Base-by-base conservation (phyloP, 2,113 vertebrate species). In the Trematocara variabile region DNA sequence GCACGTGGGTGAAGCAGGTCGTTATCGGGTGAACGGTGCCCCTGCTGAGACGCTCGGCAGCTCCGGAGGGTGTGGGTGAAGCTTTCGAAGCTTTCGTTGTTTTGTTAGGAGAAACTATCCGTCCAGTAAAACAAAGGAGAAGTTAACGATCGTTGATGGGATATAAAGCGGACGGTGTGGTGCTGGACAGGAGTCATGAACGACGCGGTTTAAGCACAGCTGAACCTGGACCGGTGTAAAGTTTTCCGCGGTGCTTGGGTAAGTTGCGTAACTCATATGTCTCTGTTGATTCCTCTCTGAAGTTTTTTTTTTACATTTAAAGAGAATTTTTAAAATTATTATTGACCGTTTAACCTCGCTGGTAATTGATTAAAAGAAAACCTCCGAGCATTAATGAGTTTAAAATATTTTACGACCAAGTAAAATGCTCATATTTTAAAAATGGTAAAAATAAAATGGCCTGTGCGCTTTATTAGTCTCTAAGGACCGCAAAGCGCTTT, bases 241-340 rank as follows among this genome's bases (percentile, higher is more conserved):
- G 78, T 30, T 50, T 75, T 75, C 0, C 70, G 1, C 25, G 10
- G 44, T 2, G 70, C 70, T 50, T 48, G 10, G 82, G 92, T 93
- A 22, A 84, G 90, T 77, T 77, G 39, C 52, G 8, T 28, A 25
- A 44, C 37, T 25, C n/a, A 39, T 16, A 25, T 37, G 4, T 48
- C 44, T 0, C 25, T 48, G 41, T 75, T 33, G 44, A 50, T 33
- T 50, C 3, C 9, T 30, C 16, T 50, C 44, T 75, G 3, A 48
- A 30, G 8, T 50, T 75, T 75, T 65, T 50, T 75, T 75, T 65
- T 37, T 30, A 50, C 1, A 33, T 75, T 75, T 50, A 50, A 75
- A 50, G 14, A 1, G 0, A 30, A 3, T 2, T 14, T 6, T 25
- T 18, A 0, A 1, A 11, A 48, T 48, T 11, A 48, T 30, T 48